A percentile compares a stretch with the other conserved stretches of the same genome.
These are phyloP conservation scores for Scotopteryx bipunctaria DNA, from an alignment of 2,888 invertebrate genomes.

Conservation along the genomic window DNA sequence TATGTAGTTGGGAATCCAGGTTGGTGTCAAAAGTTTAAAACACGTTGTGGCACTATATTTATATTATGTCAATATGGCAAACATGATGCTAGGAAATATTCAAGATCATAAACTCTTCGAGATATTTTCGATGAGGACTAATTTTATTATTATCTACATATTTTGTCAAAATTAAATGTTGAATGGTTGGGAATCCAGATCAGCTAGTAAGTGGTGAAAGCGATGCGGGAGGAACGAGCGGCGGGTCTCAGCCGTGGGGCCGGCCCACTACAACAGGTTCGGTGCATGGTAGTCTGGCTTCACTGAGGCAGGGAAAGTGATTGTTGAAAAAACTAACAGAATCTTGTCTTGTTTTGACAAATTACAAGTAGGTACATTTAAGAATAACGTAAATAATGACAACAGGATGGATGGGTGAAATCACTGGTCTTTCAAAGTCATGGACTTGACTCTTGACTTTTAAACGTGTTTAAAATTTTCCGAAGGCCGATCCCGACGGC, in stretches of 20 bases:
- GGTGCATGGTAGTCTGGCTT: constrained; percentile 61
- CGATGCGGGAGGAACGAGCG: constrained; percentile 64
- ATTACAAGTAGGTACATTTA: too few relatives aligned
- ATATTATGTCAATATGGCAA: too few relatives aligned
- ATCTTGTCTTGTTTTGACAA: background rate
- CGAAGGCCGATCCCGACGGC: constrained; percentile 27
- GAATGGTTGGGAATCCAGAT: constrained; percentile 64
- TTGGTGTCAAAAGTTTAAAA: too few relatives aligned
- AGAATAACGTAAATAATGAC: too few relatives aligned
- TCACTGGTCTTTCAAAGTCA: too few relatives aligned
- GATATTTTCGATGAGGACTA: too few relatives aligned
- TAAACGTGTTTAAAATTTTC: background rate
- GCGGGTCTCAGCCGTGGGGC: constrained; percentile 69
- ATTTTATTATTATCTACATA: background rate
- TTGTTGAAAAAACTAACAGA: constrained; percentile 15
- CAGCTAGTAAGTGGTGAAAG: constrained; percentile 76
- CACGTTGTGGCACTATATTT: too few relatives aligned
- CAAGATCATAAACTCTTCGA: too few relatives aligned
- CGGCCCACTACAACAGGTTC: constrained; percentile 76
- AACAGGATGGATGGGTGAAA: too few relatives aligned
- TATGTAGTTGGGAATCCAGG: too few relatives aligned
- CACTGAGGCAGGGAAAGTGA: constrained; percentile 7
- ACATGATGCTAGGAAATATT: too few relatives aligned
- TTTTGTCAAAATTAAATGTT: constrained; percentile 6
- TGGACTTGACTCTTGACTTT: too few relatives aligned